Evolutionary conservation across 1,140 invertebrate species (phyloP), one percentile per base, ranked within the genome.

Genomic region (Danaus melanippus): DNA sequence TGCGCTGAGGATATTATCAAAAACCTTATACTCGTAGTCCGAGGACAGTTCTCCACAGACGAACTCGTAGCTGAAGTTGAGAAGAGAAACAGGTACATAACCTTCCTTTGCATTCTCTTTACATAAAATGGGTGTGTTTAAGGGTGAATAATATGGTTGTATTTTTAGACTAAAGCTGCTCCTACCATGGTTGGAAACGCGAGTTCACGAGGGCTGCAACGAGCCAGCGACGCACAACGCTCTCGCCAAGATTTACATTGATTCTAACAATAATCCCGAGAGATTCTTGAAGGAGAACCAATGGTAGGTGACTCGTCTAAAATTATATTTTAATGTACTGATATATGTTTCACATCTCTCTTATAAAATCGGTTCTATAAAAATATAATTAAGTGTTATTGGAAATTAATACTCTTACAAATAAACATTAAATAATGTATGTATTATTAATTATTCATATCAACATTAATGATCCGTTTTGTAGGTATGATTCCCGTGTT

Each of bases 1-100:
- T 99, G 98, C 82, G 94, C 96, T 0, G 98, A 99, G 82, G 98
- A 99, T 81, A 97, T 99, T 40, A 99, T 99, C 67, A 99, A 99
- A 87, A 98, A 99, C 80, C 88, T 99, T 42, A 99, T 99, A 70
- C 89, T 98, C 53, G 97, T 98, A 0, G 98, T 99, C 0, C 92
- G 96, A 51, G 96, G 97, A 47, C 97, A 99, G 85, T 99, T 99
- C 88, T 98, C 96, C 1, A 99, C 98, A 1, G 98, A 99, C 76
- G 98, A 99, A 79, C 90, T 99, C 0, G 98, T 99, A 0, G 98
- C 98, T 74, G 98, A 99, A 86, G 97, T 98, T 0, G 97, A 99
- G 74, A 99, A 99, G 75, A 91, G 98, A 49, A 99, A 99, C 86
- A 92, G 97, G 86, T 86, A 57, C 15, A 15, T 15, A 15, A 15